Conservation (phyloP, 2,113 vertebrate species). For the Hemiprocne comata region DNA sequence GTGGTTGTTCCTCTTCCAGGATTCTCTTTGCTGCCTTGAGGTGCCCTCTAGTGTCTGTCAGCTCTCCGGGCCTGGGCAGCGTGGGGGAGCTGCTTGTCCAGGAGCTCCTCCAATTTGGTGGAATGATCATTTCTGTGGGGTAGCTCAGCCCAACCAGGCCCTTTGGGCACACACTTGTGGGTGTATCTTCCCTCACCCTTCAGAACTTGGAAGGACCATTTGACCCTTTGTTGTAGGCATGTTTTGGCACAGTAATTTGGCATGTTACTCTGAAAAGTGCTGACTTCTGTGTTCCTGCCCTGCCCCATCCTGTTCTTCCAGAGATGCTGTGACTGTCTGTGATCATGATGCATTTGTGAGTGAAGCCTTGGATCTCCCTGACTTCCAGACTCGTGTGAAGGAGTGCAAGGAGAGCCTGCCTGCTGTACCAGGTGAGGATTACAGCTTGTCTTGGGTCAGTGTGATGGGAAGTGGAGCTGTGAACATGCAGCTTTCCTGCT, state of each 20-base stretch:
- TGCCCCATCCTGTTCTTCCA: slow-evolving; percentile 54
- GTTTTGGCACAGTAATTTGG: not conserved
- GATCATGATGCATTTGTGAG: slow-evolving; percentile 79
- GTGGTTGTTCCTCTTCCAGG: not conserved
- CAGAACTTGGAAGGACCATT: not conserved
- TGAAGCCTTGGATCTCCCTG: slow-evolving; percentile 86
- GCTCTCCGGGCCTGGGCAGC: too few species aligned
- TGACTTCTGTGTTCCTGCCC: not conserved
- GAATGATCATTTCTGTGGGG: not conserved
- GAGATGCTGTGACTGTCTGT: slow-evolving; percentile 84
- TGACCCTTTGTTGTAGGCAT: not conserved
- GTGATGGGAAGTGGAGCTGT: not conserved
- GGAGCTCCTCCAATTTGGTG: not conserved
- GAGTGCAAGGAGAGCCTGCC: slow-evolving; percentile 74
- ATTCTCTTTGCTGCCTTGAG: not conserved
- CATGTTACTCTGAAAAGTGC: not conserved
- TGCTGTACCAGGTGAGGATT: not conserved
- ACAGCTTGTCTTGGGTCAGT: not conserved
- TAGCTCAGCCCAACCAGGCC: not conserved
- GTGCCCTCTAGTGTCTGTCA: slow-evolving; percentile 21
- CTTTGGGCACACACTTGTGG: accelerated
- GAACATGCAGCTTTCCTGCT: not conserved
- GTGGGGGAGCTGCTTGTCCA: accelerated
- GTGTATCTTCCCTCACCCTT: not conserved
- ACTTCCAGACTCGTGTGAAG: slow-evolving; percentile 84